Evolutionary conservation across 2,888 invertebrate genomes (phyloP).

Genomic region (Noctuana brunneofusca): DNA sequence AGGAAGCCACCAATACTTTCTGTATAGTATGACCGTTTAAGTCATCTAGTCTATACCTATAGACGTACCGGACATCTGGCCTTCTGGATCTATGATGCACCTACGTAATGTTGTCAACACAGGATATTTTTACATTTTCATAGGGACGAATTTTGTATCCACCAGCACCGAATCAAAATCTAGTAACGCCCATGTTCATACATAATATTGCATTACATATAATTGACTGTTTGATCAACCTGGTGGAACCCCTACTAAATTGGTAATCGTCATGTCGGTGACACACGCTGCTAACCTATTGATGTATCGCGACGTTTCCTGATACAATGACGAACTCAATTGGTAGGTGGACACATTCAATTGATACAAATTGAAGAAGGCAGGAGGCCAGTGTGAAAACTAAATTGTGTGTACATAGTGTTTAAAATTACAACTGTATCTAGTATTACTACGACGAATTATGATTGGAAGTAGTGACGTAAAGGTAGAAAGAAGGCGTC

Average conservation of each 20-base stretch:
- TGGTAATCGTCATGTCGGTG: not conserved
- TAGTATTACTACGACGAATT: not conserved
- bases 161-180: no score
- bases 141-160: no score
- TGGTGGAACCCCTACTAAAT: not conserved
- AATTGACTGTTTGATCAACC: not conserved
- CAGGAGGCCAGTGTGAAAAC: conserved; percentile 32
- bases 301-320: conserved; percentile 42
- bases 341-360: conserved; percentile 57
- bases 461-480: not conserved
- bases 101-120: no score
- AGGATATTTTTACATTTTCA: no score
- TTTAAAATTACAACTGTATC: conserved; percentile 8
- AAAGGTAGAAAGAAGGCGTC: no score
- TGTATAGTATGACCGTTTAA: no score
- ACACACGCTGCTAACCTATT: conserved; percentile 2
- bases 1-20: no score
- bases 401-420: conserved; percentile 21
- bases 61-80: no score
- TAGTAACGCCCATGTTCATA: no score
- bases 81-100: no score
- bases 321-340: conserved; percentile 53
- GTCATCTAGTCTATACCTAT: no score
- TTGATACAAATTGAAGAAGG: conserved; percentile 66
- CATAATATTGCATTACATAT: no score